phyloP scores from a whole-genome alignment of 1,140 invertebrate genomes.

The Lordiphosa collinella region DNA sequence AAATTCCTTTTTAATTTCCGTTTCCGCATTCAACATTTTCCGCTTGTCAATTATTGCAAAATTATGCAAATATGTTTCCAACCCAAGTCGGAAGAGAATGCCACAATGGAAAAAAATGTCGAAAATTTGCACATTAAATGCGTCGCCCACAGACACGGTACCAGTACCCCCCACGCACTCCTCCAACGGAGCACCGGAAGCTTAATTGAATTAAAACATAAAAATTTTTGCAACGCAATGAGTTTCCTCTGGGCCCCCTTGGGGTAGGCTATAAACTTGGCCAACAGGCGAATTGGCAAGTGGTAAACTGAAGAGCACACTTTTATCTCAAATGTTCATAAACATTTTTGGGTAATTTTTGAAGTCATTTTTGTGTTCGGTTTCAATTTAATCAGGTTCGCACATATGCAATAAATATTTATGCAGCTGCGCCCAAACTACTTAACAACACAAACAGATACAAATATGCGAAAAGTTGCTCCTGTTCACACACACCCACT shows the following conservation, averaged over 20 bases:
- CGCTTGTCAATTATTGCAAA: constrained; percentile 74
- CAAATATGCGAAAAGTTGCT: constrained; percentile 72
- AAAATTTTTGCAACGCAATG: constrained; percentile 67
- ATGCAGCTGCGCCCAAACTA: constrained; percentile 66
- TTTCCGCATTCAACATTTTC: constrained; percentile 69
- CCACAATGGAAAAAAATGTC: constrained; percentile 38
- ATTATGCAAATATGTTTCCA: constrained; percentile 68
- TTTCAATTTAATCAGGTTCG: constrained; percentile 6
- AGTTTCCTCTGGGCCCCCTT: constrained; percentile 38
- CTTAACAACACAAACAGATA: constrained; percentile 76
- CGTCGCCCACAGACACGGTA: constrained; percentile 15
- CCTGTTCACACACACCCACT: constrained; percentile 35
- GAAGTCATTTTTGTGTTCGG: constrained; percentile 16
- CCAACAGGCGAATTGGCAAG: constrained; percentile 19
- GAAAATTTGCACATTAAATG: constrained; percentile 52
- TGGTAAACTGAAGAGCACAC: not conserved
- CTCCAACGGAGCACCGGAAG: constrained; percentile 10
- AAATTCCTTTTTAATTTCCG: constrained; percentile 73
- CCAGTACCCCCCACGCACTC: not conserved
- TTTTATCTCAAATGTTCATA: no score
- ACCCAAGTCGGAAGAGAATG: constrained; percentile 11
- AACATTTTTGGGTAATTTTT: constrained; percentile 15
- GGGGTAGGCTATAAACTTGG: constrained; percentile 51
- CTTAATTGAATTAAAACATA: constrained; percentile 76
- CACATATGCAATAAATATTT: constrained; percentile 66